A percentile compares a stretch with the other conserved stretches of the same genome.
Evolutionary conservation across 2,797 vertebrate species (phyloP).

Genomic region (Orestias chungarensis): DNA sequence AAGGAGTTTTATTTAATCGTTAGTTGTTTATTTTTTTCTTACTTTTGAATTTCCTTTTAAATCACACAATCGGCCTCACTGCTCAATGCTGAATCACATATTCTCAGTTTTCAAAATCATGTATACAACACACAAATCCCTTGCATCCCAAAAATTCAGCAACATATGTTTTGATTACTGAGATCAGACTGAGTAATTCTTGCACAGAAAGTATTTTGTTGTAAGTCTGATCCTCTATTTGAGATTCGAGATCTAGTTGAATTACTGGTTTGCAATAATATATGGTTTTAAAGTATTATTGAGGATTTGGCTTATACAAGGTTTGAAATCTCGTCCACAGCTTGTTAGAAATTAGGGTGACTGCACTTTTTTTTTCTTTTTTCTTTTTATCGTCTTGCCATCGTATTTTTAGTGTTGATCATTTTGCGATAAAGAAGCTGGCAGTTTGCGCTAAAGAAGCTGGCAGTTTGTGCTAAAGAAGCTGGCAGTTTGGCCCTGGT

Average conservation of each 20-base stretch:
- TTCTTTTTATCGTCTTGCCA: too few relatives aligned
- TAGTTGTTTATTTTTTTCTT: conserved; percentile 3
- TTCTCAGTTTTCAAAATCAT: conserved; percentile 20
- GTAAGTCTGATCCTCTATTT: not conserved
- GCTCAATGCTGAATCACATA: not conserved
- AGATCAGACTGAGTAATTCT: not conserved
- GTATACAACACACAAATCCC: conserved; percentile 24
- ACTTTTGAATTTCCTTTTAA: conserved; percentile 1
- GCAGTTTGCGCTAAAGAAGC: conserved; percentile 1
- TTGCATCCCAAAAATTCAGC: not conserved
- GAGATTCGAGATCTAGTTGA: not conserved
- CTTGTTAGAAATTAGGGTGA: not conserved
- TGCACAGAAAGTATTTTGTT: not conserved
- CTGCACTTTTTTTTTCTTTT: too few relatives aligned
- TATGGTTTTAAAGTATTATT: not conserved
- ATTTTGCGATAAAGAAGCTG: conserved; percentile 5
- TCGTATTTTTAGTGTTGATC: conserved; percentile 4
- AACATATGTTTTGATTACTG: not conserved
- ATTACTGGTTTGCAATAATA: not conserved
- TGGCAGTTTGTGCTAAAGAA: conserved; percentile 3
- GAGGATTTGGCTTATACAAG: conserved; percentile 8
- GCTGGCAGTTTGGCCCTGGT: not conserved
- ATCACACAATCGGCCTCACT: conserved; percentile 22
- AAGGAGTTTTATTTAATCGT: not conserved
- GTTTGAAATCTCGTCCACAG: not conserved